These are phyloP conservation scores for Pedetes capensis DNA, from an alignment of 2,113 vertebrate genomes.

Conservation along the genomic window DNA sequence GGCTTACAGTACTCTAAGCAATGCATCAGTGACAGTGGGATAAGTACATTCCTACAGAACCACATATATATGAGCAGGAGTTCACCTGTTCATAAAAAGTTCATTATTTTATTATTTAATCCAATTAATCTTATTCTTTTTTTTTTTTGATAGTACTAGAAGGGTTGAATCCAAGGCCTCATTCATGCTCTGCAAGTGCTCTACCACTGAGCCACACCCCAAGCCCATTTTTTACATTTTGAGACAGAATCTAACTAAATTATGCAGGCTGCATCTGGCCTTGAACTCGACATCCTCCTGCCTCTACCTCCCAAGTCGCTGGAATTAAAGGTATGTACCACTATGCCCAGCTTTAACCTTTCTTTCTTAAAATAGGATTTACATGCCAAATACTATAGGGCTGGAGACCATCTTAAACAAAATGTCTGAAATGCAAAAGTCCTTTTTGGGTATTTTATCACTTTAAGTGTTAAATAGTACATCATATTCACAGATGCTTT, in stretches of 20 bases:
- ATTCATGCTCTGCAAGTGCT: too few relatives aligned
- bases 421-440: not conserved
- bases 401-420: not conserved
- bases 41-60: not conserved
- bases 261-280: too few relatives aligned
- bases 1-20: not conserved
- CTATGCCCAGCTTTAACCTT: too few relatives aligned
- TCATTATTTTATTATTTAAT: not conserved
- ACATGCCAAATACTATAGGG: not conserved
- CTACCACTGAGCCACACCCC: too few relatives aligned
- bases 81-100: not conserved
- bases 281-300: too few relatives aligned
- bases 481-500: not conserved
- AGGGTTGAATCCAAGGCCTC: too few relatives aligned
- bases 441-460: not conserved
- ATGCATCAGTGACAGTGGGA: accelerated
- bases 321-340: too few relatives aligned
- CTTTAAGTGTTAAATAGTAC: not conserved
- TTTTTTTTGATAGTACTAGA: too few relatives aligned
- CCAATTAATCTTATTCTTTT: not conserved
- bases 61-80: too few relatives aligned
- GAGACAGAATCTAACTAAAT: too few relatives aligned
- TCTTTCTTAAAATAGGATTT: slow-evolving; percentile 29
- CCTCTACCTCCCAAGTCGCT: too few relatives aligned
- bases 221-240: too few relatives aligned